Evolutionary conservation across 2,113 vertebrate genomes (phyloP), one percentile per base, ranked within the genome.

Genomic region (Gadus macrocephalus): DNA sequence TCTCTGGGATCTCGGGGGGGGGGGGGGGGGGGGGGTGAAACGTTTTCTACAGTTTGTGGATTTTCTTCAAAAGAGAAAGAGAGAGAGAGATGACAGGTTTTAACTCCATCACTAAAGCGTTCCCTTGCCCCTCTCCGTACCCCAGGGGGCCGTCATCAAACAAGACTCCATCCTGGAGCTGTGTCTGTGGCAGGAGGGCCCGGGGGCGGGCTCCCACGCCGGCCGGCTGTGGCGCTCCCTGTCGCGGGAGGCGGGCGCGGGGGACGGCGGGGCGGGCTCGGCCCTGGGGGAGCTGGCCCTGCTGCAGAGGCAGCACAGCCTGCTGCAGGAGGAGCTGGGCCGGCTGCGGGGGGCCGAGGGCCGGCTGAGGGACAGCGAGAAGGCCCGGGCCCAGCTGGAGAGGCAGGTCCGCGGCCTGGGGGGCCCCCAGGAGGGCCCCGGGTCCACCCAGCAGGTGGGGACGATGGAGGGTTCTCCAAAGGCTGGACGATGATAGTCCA

Each of bases 151-250:
- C 0, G 91, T 95, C 59, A 91, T 93, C 22, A 94, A 92, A 78
- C 95, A 96, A 84, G 95, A 96, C 83, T 93, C 94, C 0, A 70
- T 94, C 63, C 80, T 96, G 83, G 94, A 95, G 80, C 83, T 93
- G 16, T 89, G 91, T 17, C 67, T 90, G 16, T 92, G 90, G 0
- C 88, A 92, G 2, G 90, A 91, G 19, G 83, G 74, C 5, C 1
- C 71, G 0, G 25, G 25, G 25, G 17, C 59, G 17, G 68, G 55
- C 0, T 42, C 75, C 22, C 42, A 60, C 7, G 61, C 31, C 56
- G 77, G 56, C 1, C 86, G 88, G 31, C 69, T 81, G 1, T 68
- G 78, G 31, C 89, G 91, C 4, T 89, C 88, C 11, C 87, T 91
- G 15, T 92, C 92, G 6, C 80, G 88, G 3, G 90, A 92, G 2